phyloP scores from a whole-genome alignment of 64 coral and sea anemone genomes.

The Stichodactyla mertensii region DNA sequence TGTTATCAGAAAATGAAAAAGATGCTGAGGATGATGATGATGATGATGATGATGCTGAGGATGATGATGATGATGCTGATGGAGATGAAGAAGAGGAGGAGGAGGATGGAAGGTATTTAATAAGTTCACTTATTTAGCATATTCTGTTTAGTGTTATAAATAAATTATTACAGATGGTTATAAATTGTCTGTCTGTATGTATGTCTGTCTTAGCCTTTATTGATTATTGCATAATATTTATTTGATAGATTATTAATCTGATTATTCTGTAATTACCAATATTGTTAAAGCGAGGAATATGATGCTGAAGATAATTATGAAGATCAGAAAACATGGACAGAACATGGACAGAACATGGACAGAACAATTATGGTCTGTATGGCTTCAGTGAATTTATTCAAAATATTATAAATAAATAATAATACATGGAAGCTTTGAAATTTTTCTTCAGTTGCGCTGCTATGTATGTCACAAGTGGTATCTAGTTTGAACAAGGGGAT shows the following conservation, averaged over 20 bases:
- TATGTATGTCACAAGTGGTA: no score
- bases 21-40: slow-evolving; percentile 25
- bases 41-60: background rate
- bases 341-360: slow-evolving; percentile 19
- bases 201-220: no score
- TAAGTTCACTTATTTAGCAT: background rate
- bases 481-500: no score
- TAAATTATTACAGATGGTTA: no score
- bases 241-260: background rate
- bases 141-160: background rate
- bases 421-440: no score
- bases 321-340: slow-evolving; percentile 54
- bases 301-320: slow-evolving; percentile 8
- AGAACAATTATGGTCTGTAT: slow-evolving; percentile 13
- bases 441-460: no score
- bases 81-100: background rate
- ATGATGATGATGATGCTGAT: slow-evolving; percentile 1
- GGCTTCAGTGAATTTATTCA: no score
- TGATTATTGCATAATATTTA: background rate
- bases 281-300: slow-evolving; percentile 3
- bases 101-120: background rate
- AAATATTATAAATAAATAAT: no score
- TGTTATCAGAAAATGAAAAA: slow-evolving; percentile 28
- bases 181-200: no score
- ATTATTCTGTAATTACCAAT: background rate